Evolutionary conservation across 2,888 invertebrate species (phyloP), one percentile per base, ranked within the genome.

Genomic region (Crocallis elinguaria): DNA sequence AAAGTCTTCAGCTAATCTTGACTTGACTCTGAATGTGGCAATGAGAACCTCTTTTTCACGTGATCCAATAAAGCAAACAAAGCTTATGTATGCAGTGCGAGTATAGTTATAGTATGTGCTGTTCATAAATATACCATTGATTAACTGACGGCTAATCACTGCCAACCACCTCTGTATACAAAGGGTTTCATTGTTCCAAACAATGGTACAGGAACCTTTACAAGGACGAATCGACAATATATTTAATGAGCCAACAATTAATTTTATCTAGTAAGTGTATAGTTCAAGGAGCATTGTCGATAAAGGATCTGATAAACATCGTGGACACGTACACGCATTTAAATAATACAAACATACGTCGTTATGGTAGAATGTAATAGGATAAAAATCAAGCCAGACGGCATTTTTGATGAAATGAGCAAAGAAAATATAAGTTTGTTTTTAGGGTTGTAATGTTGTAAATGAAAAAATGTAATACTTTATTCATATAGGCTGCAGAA

Each of bases 211-310:
- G 5, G 9, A 1, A 19, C 17, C 13, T 21, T n/a, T 14, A 33
- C 21, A 33, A 33, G 43, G 23, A n/a, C 32, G 23, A 14, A 32
- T 12, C 7, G 12, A 32, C 32, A 42, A 23, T 43, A 12, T 2
- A 23, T 23, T 33, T 43, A 43, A 43, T 33, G 21, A 43, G 43
- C 13, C 23, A 9, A n/a, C 43, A 16, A 43, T 43, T 43, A 33
- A 33, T 32, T 32, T 13, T 13, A 19, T 16, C 30, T n/a, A n/a
- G 6, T 32, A n/a, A n/a, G n/a, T n/a, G n/a, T n/a, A n/a, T n/a
- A n/a, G n/a, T n/a, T n/a, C n/a, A n/a, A n/a, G n/a, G n/a, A n/a
- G n/a, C n/a, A 21, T 13, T 0, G 13, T 21, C 43, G 14, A 33
- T 23, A 23, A 33, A 32, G 43, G 43, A 33, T 1, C n/a, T 16